Base-by-base conservation (phyloP, 1,140 invertebrate species). In the Drosophila baimaii region DNA sequence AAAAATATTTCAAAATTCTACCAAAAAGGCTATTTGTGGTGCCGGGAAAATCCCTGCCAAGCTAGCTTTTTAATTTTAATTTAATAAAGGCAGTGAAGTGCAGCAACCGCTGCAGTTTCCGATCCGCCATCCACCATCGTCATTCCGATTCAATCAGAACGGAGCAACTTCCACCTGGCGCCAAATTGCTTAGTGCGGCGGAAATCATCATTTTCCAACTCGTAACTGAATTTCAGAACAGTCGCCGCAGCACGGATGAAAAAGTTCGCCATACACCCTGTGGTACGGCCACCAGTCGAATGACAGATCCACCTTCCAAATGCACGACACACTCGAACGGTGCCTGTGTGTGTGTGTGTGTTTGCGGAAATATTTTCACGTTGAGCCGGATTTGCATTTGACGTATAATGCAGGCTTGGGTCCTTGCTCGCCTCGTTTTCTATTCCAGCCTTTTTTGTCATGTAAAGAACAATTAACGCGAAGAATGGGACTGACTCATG, bases 41-140 rank as follows among this genome's bases (percentile, higher is more conserved):
- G 63, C 66, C 47, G 31, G 25, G 49, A 47, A 35, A 54, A 23
- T 54, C 31, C 51, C 23, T 15, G 21, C 37, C 37, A 63, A 77
- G 73, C 21, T 76, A 72, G 70, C 52, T 68, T 79, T 86, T 75
- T 78, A 86, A 79, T 79, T 86, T 82, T 76, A 86, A 81, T 86
- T 82, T 83, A 78, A 84, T 89, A 89, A 90, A 89, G 62, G 85
- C 81, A 78, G 64, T 73, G 74, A 59, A 72, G 66, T 90, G 84
- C 84, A 74, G 41, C 66, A 56, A 55, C 43, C 51, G 25, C 51
- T 57, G 65, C 65, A 39, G 49, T 19, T 49, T 13, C 68, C 65
- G 31, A 71, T 58, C 69, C 64, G 27, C 23, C 41, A 56, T 55
- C 63, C 68, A 31, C 25, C 43, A 23, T 41, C 66, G 39, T 70